phyloP scores from a whole-genome alignment of 1,140 invertebrate genomes.

The Laupala kohalensis region DNA sequence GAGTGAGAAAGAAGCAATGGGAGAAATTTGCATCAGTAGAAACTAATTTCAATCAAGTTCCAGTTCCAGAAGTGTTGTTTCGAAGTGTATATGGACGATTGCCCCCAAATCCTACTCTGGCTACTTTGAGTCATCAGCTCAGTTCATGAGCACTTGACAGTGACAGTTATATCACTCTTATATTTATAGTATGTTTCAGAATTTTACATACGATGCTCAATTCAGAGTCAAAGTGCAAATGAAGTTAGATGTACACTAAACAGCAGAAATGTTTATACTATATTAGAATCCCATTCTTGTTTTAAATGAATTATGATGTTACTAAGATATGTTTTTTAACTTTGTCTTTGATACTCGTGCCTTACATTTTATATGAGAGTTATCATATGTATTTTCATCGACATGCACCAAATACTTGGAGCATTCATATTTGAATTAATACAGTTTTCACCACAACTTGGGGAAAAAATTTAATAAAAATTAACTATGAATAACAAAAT shows the following conservation, averaged over 20 bases:
- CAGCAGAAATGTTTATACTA: background rate
- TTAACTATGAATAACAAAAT: too few species aligned
- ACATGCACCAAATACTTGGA: background rate
- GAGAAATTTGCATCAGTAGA: slow-evolving; percentile 6
- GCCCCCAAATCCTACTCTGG: slow-evolving; percentile 3
- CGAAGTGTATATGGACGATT: slow-evolving; percentile 15
- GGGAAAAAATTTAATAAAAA: too few species aligned
- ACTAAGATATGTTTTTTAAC: too few species aligned
- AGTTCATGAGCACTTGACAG: background rate
- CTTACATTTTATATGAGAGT: background rate
- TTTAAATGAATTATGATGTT: background rate
- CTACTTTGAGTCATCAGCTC: slow-evolving; percentile 3
- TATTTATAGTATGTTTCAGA: slow-evolving; percentile 3
- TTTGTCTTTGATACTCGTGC: background rate
- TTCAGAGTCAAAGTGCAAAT: background rate
- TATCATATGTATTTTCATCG: background rate
- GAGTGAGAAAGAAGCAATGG: slow-evolving; percentile 12
- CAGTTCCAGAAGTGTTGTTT: slow-evolving; percentile 15
- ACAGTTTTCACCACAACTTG: too few species aligned
- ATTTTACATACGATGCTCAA: background rate
- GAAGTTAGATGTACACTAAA: background rate
- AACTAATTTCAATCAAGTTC: background rate
- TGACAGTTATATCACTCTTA: background rate
- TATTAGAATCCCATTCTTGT: background rate
- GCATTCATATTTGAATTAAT: background rate